Base-by-base conservation (phyloP, 2,113 vertebrate genomes). In the Sitta europaea region DNA sequence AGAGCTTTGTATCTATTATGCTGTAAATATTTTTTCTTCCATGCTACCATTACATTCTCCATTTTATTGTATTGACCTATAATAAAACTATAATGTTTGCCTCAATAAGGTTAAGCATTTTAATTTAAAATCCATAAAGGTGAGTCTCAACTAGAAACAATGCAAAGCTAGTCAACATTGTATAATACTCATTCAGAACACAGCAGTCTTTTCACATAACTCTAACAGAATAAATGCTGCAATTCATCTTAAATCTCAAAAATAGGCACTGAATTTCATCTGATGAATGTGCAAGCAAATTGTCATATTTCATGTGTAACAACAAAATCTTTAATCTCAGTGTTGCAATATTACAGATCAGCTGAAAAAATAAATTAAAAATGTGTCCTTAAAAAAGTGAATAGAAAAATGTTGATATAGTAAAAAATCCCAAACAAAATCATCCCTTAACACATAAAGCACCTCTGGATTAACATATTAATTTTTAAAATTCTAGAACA, bases 71-170 rank as follows among this genome's bases (percentile, higher is more conserved):
- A 67, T 57, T 94, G 77, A 75, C 54, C 73, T 81, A 65, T 77
- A 22, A 78, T 75, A 86, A 76, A 95, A 95, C 65, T 58, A 24
- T 54, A 81, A 83, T 48, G 31, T 73, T 95, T 91, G 58, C 62
- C 42, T 83, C 89, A 85, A 63, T 84, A 91, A 95, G 42, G 59
- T 95, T 91, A 92, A 94, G 19, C 33, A 91, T 89, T 94, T 93
- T 93, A 93, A 94, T 90, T 94, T 75, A 75, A 95, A 96, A 95
- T 75, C 84, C 29, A 61, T 83, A 72, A 93, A 78, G 28, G 35
- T 65, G 90, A 94, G 61, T 58, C 25, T 87, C 43, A 53, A 20
- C 47, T 42, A 72, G 77, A 94, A 94, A 95, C 67, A 92, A 88
- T 51, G 35, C 54, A 70, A 35, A 94, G 38, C 36, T 62, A 73